Conservation (phyloP, 2,888 invertebrate genomes). For the Furcula furcula region DNA sequence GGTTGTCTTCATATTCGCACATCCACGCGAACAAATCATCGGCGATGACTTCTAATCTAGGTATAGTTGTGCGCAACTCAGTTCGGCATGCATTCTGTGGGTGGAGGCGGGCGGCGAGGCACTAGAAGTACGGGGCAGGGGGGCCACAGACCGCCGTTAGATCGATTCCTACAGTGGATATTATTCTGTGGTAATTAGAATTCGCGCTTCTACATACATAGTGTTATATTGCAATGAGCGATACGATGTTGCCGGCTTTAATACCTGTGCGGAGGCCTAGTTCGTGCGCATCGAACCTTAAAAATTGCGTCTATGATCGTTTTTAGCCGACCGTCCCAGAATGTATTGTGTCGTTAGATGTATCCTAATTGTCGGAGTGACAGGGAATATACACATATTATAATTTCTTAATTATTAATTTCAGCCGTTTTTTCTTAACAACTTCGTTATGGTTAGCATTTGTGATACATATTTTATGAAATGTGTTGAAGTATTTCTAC, state of each 20-base stretch:
- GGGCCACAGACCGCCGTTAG: conserved; percentile 52
- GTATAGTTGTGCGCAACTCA: conserved; percentile 19
- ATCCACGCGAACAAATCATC: conserved; percentile 35
- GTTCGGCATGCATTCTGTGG: conserved; percentile 30
- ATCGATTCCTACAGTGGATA: conserved; percentile 74
- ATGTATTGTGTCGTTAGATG: no score
- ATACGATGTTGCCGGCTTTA: neutral
- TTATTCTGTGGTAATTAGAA: conserved; percentile 78
- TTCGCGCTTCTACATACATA: conserved; percentile 49
- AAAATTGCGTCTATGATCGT: no score
- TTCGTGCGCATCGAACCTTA: no score
- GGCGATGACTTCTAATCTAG: conserved; percentile 38
- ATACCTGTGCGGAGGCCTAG: no score
- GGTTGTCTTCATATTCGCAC: neutral
- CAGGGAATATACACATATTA: no score
- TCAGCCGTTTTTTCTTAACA: no score
- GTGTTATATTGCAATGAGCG: conserved; percentile 27
- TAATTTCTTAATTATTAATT: no score
- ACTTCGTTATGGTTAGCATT: no score
- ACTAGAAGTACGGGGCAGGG: conserved; percentile 30
- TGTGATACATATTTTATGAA: no score
- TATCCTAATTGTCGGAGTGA: no score
- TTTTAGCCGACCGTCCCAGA: no score
- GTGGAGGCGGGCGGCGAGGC: conserved; percentile 31
- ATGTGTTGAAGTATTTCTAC: no score